These are phyloP conservation scores for Trogon melanurus DNA, from an alignment of 2,113 vertebrate species.

Conservation along the genomic window DNA sequence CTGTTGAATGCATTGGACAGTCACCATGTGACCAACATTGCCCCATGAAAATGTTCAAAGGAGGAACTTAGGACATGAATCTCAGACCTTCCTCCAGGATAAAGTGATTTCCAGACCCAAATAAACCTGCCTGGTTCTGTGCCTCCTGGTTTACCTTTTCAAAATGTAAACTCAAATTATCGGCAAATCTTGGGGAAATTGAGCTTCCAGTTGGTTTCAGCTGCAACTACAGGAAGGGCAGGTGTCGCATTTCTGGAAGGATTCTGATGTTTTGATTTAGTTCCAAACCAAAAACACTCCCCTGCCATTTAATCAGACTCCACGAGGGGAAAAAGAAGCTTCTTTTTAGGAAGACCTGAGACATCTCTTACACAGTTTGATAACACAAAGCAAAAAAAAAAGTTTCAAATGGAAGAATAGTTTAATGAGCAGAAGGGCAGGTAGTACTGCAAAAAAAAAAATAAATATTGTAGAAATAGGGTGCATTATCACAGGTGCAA, in stretches of 20 bases:
- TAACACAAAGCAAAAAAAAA: background rate
- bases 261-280: background rate
- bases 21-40: background rate
- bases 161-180: background rate
- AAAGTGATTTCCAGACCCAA: background rate
- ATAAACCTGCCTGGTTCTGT: background rate
- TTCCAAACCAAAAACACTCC: background rate
- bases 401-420: background rate
- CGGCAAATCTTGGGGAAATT: background rate
- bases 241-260: background rate
- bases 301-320: background rate
- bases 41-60: background rate
- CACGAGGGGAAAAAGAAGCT: background rate
- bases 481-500: background rate
- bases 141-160: background rate
- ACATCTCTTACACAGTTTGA: background rate
- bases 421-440: background rate
- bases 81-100: background rate
- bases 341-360: background rate
- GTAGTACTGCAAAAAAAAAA: background rate
- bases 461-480: background rate
- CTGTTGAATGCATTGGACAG: accelerated
- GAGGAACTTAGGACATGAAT: background rate
- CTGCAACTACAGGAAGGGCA: background rate
- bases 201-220: background rate